Conservation (phyloP, 2,888 invertebrate species). For the Pediacus dermestoides region DNA sequence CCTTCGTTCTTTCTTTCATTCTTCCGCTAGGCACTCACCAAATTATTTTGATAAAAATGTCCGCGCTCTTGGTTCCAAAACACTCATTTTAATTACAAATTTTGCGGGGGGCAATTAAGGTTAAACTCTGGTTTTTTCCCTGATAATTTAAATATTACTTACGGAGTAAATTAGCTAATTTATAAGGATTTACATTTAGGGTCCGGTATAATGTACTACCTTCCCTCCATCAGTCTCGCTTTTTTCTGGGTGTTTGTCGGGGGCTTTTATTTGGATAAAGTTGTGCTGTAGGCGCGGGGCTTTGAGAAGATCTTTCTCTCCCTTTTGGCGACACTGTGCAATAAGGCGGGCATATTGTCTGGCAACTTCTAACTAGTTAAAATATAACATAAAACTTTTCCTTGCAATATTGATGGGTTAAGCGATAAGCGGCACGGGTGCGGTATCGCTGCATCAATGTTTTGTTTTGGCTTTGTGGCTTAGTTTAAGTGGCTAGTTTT, state of each 20-base stretch:
- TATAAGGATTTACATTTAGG: slow-evolving; percentile 29
- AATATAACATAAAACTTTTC: too few relatives aligned
- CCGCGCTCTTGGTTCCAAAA: slow-evolving; percentile 12
- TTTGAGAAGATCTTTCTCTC: too few relatives aligned
- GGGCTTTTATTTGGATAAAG: background rate
- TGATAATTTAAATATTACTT: slow-evolving; percentile 27
- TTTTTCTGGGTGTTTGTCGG: background rate
- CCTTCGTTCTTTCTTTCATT: background rate
- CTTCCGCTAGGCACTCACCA: slow-evolving; percentile 9
- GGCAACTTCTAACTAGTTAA: slow-evolving; percentile 27
- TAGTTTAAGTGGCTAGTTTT: too few relatives aligned
- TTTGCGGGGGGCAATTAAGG: slow-evolving; percentile 24
- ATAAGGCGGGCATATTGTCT: slow-evolving; percentile 28
- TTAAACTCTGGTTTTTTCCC: slow-evolving; percentile 21
- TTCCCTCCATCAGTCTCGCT: too few relatives aligned
- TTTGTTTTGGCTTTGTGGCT: too few relatives aligned
- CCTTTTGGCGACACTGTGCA: slow-evolving; percentile 21
- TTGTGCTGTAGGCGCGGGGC: too few relatives aligned
- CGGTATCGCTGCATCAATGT: too few relatives aligned
- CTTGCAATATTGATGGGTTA: too few relatives aligned
- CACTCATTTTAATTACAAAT: slow-evolving; percentile 32
- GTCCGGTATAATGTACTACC: slow-evolving; percentile 5
- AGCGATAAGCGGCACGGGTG: too few relatives aligned
- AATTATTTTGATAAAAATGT: slow-evolving; percentile 17
- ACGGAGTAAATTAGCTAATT: slow-evolving; percentile 27